Conservation (phyloP, 2,797 vertebrate genomes). For the Aphelocoma californica region DNA sequence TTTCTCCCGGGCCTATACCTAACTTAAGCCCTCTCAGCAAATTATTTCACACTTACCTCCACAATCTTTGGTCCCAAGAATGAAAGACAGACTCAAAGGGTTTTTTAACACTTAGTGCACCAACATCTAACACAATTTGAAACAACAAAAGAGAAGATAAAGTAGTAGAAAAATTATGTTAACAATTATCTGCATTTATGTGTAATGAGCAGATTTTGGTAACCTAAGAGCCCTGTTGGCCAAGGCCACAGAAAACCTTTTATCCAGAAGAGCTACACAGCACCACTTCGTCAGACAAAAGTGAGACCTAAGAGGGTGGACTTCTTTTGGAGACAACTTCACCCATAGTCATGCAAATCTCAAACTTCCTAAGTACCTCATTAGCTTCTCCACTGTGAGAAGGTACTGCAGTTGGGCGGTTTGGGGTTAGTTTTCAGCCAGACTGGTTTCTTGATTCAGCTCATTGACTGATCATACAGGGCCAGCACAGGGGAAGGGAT, state of each 20-base stretch:
- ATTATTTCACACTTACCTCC: slow-evolving; percentile 24
- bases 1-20: background rate
- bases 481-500: background rate
- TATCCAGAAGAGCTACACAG: background rate
- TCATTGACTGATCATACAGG: background rate
- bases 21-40: slow-evolving; percentile 1
- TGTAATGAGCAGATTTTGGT: background rate
- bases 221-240: background rate
- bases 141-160: background rate
- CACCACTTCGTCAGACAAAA: background rate
- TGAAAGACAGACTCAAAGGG: background rate
- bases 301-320: background rate
- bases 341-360: background rate
- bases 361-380: background rate
- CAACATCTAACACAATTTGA: background rate
- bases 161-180: background rate
- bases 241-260: background rate
- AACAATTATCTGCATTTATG: background rate
- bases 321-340: background rate
- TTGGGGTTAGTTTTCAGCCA: background rate
- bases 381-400: background rate
- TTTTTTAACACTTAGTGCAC: background rate
- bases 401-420: background rate
- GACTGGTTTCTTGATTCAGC: background rate
- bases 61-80: background rate